These are phyloP conservation scores for Phaethon lepturus DNA, from an alignment of 2,113 vertebrate genomes.

Conservation along the genomic window DNA sequence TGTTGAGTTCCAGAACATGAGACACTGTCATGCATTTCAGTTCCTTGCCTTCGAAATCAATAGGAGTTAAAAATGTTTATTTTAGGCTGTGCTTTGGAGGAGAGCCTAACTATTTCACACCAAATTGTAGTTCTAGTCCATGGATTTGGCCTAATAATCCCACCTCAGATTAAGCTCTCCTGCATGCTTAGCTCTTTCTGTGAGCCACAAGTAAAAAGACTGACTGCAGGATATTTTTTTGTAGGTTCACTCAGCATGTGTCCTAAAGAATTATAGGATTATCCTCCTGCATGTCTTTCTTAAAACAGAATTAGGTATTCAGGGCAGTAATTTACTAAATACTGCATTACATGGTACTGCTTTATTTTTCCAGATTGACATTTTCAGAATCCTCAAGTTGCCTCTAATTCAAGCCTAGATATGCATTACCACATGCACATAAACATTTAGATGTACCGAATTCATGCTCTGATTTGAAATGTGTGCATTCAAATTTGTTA, in stretches of 20 bases:
- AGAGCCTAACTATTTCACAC: conserved; percentile 10
- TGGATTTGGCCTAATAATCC: conserved; percentile 20
- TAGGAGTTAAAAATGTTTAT: conserved; percentile 22
- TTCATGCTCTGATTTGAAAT: background rate
- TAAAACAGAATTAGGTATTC: conserved; percentile 29
- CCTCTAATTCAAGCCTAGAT: background rate
- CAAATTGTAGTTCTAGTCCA: background rate
- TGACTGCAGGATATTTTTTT: background rate
- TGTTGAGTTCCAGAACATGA: background rate
- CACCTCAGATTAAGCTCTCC: conserved; percentile 1
- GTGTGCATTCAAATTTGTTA: background rate
- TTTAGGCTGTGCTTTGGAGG: conserved; percentile 15
- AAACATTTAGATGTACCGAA: background rate
- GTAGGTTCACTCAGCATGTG: background rate
- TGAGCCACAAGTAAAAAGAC: conserved; percentile 1
- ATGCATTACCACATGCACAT: background rate
- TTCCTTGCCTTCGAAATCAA: conserved; percentile 17
- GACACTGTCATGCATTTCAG: background rate
- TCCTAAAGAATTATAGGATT: conserved; percentile 51
- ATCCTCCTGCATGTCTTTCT: conserved; percentile 38
- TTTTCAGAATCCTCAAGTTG: conserved; percentile 9
- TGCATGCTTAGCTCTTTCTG: background rate
- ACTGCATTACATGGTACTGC: background rate
- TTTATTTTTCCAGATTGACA: background rate
- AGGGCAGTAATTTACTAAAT: conserved; percentile 41